Percentiles rank a stretch among this genome's conserved stretches.
These are phyloP conservation scores for Drosophila kepulauana DNA, from an alignment of 1,140 invertebrate genomes.

Conservation along the genomic window DNA sequence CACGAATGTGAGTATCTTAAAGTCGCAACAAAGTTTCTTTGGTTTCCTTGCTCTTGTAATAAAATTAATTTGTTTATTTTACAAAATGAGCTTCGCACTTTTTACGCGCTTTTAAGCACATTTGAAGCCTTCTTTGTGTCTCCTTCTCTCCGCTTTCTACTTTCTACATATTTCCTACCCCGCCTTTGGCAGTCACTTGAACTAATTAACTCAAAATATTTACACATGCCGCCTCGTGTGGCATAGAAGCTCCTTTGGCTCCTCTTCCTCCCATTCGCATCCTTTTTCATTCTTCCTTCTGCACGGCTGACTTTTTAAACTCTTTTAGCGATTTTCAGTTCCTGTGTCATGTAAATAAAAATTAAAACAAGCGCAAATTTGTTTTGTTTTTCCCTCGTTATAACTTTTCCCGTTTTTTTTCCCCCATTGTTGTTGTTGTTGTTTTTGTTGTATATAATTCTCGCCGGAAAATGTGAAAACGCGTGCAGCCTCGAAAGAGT, in stretches of 20 bases:
- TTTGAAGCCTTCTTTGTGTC: constrained; percentile 41
- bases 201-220: constrained; percentile 79
- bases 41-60: constrained; percentile 49
- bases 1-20: not conserved
- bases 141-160: not conserved
- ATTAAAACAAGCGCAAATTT: constrained; percentile 57
- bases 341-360: constrained; percentile 68
- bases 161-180: not conserved
- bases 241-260: not conserved
- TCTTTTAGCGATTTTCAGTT: constrained; percentile 45
- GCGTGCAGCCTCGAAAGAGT: not conserved
- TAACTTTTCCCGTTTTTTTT: not conserved
- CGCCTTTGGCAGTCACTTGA: constrained; percentile 34
- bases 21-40: not conserved
- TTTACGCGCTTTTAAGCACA: constrained; percentile 68
- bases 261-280: not conserved
- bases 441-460: constrained; percentile 11
- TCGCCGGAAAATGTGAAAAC: constrained; percentile 19
- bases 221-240: constrained; percentile 55
- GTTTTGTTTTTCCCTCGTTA: constrained; percentile 25
- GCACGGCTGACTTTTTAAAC: constrained; percentile 53
- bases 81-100: constrained; percentile 73
- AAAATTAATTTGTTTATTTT: constrained; percentile 76
- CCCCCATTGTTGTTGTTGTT: not conserved
- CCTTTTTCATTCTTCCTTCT: constrained; percentile 35